Percentiles rank a stretch among this genome's conserved stretches.
phyloP scores from a whole-genome alignment of 1,140 invertebrate species.

The Anastrepha ludens region DNA sequence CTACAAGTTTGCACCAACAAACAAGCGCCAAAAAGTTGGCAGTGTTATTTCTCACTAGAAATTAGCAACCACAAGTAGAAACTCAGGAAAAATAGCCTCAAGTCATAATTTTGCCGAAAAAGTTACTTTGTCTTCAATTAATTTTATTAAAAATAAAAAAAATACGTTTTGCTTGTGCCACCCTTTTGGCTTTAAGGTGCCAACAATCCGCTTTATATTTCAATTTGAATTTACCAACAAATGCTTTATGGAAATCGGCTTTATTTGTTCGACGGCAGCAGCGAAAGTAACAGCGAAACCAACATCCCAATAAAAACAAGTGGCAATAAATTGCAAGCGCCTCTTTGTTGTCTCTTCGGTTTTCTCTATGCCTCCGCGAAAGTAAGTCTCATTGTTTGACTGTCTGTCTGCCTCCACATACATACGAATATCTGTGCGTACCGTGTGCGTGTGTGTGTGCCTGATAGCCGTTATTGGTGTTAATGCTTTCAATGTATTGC shows the following conservation, averaged over 20 bases:
- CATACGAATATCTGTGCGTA: neutral
- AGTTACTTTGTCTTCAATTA: no score
- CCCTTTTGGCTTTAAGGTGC: neutral
- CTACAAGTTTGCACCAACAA: no score
- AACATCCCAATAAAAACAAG: neutral
- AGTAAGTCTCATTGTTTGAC: neutral
- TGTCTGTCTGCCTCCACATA: neutral
- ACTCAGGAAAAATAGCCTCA: no score
- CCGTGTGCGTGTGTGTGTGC: neutral
- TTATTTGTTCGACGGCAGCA: neutral
- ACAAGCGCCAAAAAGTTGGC: no score
- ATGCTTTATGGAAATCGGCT: neutral
- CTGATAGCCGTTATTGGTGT: neutral
- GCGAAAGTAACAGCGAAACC: neutral
- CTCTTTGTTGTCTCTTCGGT: neutral
- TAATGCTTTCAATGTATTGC: slow-evolving; percentile 23
- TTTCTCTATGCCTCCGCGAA: no score
- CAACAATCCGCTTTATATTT: neutral
- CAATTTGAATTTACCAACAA: neutral
- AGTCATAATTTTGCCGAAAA: no score
- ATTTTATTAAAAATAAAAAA: no score
- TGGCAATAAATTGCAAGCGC: slow-evolving; percentile 32
- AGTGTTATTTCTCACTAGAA: no score
- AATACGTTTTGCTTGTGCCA: no score
- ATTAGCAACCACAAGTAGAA: no score